phyloP scores from a whole-genome alignment of 2,797 vertebrate species.

The Pangasius sanitwongsei region DNA sequence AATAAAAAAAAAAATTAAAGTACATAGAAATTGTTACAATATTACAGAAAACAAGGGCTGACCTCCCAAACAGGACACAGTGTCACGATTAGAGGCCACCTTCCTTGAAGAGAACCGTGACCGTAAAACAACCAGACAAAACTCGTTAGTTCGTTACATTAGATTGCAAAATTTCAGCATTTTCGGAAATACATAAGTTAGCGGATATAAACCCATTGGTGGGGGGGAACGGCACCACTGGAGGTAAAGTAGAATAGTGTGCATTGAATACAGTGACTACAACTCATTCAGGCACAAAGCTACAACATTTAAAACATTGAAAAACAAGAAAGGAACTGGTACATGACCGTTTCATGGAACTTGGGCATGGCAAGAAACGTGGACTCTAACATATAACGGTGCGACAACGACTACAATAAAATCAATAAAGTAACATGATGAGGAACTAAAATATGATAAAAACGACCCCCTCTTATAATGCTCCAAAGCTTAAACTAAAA shows the following conservation, averaged over 20 bases:
- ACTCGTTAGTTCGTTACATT: neutral
- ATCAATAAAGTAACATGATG: neutral
- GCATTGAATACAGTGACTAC: slow-evolving; percentile 37
- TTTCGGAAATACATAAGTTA: slow-evolving; percentile 38
- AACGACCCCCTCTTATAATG: neutral
- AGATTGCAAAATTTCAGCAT: slow-evolving; percentile 7
- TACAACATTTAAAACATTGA: slow-evolving; percentile 8
- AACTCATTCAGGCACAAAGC: slow-evolving; percentile 24
- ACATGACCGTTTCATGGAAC: neutral
- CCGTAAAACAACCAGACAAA: neutral
- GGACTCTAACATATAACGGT: neutral
- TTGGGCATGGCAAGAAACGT: neutral
- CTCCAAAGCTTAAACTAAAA: neutral
- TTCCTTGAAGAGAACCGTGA: slow-evolving; percentile 12
- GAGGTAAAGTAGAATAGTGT: slow-evolving; percentile 28
- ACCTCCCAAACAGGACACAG: slow-evolving; percentile 6
- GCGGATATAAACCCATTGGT: neutral
- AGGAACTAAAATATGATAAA: slow-evolving; percentile 11
- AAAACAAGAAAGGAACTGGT: neutral
- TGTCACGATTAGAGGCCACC: slow-evolving; percentile 16
- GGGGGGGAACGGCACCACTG: slow-evolving; percentile 15
- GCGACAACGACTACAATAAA: slow-evolving; percentile 8
- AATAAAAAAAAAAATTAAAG: neutral
- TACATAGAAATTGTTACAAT: slow-evolving; percentile 25
- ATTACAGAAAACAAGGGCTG: slow-evolving; percentile 35